These are phyloP conservation scores for Drosophila borealis DNA, from an alignment of 2,888 invertebrate genomes.

Conservation along the genomic window DNA sequence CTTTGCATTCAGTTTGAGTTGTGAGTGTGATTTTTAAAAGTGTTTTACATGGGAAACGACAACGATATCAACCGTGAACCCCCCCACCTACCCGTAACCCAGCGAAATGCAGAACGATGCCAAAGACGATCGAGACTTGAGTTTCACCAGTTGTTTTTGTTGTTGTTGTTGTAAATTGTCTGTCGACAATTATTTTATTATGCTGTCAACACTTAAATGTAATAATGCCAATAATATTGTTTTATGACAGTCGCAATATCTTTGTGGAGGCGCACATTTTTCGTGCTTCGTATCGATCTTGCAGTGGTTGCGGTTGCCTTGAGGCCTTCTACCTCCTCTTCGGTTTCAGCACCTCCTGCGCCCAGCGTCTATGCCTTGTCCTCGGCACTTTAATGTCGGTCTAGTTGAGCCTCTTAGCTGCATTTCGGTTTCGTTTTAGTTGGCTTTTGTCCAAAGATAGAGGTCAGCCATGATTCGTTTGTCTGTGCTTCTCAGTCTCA, in stretches of 20 bases:
- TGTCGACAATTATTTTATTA: conserved; percentile 84
- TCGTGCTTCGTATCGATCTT: conserved; percentile 53
- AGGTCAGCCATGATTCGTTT: conserved; percentile 74
- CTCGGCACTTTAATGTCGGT: conserved; percentile 75
- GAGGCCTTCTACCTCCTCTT: conserved; percentile 38
- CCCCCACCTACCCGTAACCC: not conserved
- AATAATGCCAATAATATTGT: conserved; percentile 83
- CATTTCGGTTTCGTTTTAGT: conserved; percentile 77
- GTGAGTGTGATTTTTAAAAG: conserved; percentile 82
- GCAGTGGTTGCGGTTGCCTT: conserved; percentile 39
- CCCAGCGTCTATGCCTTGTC: conserved; percentile 34
- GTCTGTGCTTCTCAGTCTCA: conserved; percentile 35
- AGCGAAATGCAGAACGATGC: conserved; percentile 39
- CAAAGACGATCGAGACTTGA: conserved; percentile 42
- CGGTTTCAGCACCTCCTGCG: conserved; percentile 3
- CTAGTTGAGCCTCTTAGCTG: conserved; percentile 66
- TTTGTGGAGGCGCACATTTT: conserved; percentile 67
- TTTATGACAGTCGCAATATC: conserved; percentile 79
- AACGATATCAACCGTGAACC: conserved; percentile 35
- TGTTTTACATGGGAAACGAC: conserved; percentile 82
- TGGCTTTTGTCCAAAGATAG: conserved; percentile 62
- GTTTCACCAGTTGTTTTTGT: conserved; percentile 51
- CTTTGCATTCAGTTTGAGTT: conserved; percentile 75
- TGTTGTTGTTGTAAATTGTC: conserved; percentile 76
- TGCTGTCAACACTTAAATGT: conserved; percentile 83